Conservation (phyloP, 2,888 invertebrate species). For the Pandemis heparana region DNA sequence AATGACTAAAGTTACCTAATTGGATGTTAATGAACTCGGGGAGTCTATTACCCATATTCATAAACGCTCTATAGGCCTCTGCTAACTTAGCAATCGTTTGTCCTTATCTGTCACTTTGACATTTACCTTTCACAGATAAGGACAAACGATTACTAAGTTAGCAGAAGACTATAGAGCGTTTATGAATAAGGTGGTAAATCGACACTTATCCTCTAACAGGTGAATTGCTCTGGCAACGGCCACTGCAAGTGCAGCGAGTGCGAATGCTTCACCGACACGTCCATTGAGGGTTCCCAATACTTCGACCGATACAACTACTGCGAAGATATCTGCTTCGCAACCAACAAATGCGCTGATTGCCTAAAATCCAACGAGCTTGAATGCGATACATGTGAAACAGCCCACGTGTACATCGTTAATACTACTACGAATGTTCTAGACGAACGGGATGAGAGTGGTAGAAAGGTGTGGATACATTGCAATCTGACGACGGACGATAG, state of each 20-base stretch:
- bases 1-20: no score
- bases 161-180: no score
- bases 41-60: no score
- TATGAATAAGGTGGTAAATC: no score
- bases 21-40: no score
- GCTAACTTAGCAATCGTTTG: no score
- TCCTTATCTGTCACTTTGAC: no score
- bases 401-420: constrained; percentile 46
- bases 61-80: no score
- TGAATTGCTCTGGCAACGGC: constrained; percentile 72
- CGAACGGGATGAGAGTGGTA: constrained; percentile 54
- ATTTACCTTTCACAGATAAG: no score
- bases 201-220: constrained; percentile 48
- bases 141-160: no score
- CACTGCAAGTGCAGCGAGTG: constrained; percentile 67
- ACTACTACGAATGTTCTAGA: constrained; percentile 53
- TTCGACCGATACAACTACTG: constrained; percentile 65
- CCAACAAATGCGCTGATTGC: constrained; percentile 62
- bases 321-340: constrained; percentile 65
- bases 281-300: constrained; percentile 66
- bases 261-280: constrained; percentile 60
- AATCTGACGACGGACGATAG: constrained; percentile 52
- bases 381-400: constrained; percentile 44
- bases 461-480: constrained; percentile 68
- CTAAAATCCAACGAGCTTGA: constrained; percentile 49